phyloP scores from a whole-genome alignment of 37 sponge, comb jelly and placozoan species.

The Corticium candelabrum region DNA sequence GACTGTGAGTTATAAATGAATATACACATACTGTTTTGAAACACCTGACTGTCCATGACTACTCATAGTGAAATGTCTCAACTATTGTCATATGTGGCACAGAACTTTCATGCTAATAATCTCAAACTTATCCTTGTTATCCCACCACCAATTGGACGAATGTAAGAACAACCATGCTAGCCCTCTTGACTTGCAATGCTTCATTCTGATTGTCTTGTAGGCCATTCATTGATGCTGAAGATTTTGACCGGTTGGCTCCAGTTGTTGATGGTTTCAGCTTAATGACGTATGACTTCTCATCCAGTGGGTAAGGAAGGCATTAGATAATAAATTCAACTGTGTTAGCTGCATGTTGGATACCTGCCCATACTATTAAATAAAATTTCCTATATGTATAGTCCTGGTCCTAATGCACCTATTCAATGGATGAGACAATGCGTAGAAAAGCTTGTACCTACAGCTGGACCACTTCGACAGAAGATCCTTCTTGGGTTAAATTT shows the following conservation, averaged over 20 bases:
- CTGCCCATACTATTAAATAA: background rate
- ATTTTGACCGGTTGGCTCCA: slow-evolving; percentile 56
- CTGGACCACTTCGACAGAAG: slow-evolving; percentile 54
- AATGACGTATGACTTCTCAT: slow-evolving; percentile 93
- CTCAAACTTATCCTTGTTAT: slow-evolving; percentile 67
- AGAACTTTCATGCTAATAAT: slow-evolving; percentile 24
- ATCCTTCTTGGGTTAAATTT: slow-evolving; percentile 91
- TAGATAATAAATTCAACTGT: background rate
- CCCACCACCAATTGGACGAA: slow-evolving; percentile 41
- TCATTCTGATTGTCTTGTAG: background rate
- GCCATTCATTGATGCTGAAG: slow-evolving; percentile 69
- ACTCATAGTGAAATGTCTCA: slow-evolving; percentile 48
- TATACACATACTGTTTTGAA: background rate
- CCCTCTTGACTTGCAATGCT: background rate
- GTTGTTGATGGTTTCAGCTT: slow-evolving; percentile 82
- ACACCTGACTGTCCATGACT: background rate
- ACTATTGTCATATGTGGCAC: slow-evolving; percentile 28
- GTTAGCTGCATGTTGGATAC: background rate
- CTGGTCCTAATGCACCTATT: slow-evolving; percentile 76
- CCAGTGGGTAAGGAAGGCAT: slow-evolving; percentile 49
- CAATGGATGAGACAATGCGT: slow-evolving; percentile 76
- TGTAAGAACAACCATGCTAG: slow-evolving; percentile 11
- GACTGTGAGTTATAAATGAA: background rate
- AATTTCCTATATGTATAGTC: slow-evolving; percentile 20
- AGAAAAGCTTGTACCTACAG: slow-evolving; percentile 30